Conservation (phyloP, 2,113 vertebrate genomes). For the Balaeniceps rex region DNA sequence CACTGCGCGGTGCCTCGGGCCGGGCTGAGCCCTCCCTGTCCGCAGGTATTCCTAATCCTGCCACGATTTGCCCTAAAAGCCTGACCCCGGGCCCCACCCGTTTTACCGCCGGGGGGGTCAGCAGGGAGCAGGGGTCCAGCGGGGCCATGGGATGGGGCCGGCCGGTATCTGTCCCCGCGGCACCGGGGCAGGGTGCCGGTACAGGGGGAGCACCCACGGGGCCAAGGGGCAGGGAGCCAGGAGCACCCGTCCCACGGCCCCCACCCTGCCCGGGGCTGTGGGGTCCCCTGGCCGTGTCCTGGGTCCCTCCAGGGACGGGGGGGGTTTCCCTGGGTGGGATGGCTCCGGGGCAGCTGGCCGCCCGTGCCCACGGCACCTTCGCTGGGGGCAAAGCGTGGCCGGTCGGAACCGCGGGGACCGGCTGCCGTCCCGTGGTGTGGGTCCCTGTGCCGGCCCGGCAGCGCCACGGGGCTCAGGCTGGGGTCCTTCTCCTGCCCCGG, state of each 20-base stretch:
- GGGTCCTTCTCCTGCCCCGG: not conserved
- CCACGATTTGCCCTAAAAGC: not conserved
- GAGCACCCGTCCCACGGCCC: not conserved
- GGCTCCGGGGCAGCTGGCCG: not conserved
- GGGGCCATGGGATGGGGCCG: not conserved
- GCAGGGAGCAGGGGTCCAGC: no score
- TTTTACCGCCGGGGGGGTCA: no score
- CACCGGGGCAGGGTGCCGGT: not conserved
- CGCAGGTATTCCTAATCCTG: rapidly evolving
- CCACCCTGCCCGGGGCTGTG: not conserved
- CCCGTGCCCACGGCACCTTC: rapidly evolving
- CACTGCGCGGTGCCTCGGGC: rapidly evolving
- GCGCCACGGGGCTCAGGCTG: rapidly evolving
- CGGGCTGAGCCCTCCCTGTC: not conserved
- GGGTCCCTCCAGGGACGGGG: no score
- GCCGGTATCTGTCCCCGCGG: not conserved
- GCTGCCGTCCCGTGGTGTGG: rapidly evolving
- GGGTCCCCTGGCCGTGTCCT: not conserved
- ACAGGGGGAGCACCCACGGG: rapidly evolving
- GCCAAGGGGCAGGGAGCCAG: not conserved
- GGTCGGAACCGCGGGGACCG: rapidly evolving
- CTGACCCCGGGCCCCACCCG: rapidly evolving
- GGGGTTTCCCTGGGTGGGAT: not conserved
- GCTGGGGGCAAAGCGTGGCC: rapidly evolving
- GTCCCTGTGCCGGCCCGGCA: no score